Conservation (phyloP, 2,888 invertebrate genomes). For the Coecobrya sp. region DNA sequence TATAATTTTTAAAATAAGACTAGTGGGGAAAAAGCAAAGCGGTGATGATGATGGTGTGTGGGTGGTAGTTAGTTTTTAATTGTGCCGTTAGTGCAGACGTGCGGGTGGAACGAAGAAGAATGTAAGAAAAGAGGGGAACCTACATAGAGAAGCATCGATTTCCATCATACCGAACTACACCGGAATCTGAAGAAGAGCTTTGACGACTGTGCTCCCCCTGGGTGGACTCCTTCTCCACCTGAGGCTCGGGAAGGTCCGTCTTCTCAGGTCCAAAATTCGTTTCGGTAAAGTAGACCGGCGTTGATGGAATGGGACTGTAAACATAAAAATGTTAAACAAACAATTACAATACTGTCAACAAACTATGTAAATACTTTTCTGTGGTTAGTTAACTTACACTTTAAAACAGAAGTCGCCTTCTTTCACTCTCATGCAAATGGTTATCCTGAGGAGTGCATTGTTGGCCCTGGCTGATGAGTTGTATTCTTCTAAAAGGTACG, state of each 20-base stretch:
- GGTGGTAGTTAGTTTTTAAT: no score
- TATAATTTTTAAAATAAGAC: neutral
- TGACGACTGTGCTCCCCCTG: conserved; percentile 92
- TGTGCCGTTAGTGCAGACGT: neutral
- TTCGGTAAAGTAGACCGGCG: conserved; percentile 82
- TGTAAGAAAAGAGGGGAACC: conserved; percentile 15
- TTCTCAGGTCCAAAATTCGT: conserved; percentile 83
- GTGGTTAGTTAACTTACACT: conserved; percentile 84
- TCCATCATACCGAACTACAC: conserved; percentile 92
- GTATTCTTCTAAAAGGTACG: conserved; percentile 85
- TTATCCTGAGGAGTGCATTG: conserved; percentile 85
- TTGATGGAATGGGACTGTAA: conserved; percentile 79
- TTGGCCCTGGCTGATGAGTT: conserved; percentile 85
- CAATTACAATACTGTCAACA: neutral
- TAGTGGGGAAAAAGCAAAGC: neutral
- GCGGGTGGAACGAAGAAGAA: neutral
- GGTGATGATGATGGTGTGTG: neutral
- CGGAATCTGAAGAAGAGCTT: conserved; percentile 94
- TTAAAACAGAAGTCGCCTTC: conserved; percentile 86
- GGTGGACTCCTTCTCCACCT: conserved; percentile 82
- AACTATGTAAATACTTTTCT: neutral
- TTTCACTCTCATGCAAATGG: conserved; percentile 85
- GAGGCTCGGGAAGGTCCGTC: conserved; percentile 82
- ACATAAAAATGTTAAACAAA: conserved; percentile 37
- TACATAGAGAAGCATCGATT: conserved; percentile 76